Percentiles rank a stretch among this genome's conserved stretches.
Conservation (phyloP, 1,140 invertebrate genomes). For the Apocrypta bakeri region DNA sequence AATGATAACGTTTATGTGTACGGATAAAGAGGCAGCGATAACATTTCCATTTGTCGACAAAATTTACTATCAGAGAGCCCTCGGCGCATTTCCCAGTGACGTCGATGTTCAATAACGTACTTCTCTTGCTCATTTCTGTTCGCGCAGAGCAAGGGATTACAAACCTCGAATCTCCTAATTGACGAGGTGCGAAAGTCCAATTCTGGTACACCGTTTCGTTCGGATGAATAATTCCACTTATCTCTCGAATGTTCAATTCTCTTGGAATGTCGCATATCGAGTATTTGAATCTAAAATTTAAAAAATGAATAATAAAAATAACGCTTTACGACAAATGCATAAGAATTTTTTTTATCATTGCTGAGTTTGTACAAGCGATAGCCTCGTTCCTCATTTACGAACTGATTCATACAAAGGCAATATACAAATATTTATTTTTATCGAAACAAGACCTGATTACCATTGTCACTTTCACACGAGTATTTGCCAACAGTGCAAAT, state of each 20-base stretch:
- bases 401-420: too few species aligned
- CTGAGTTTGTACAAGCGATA: too few species aligned
- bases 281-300: constrained; percentile 57
- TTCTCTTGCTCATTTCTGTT: neutral
- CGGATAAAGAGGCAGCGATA: neutral
- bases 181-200: constrained; percentile 59
- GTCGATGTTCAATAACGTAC: constrained; percentile 42
- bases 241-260: constrained; percentile 54
- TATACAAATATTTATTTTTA: too few species aligned
- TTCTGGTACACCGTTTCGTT: constrained; percentile 61
- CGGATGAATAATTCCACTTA: constrained; percentile 54
- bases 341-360: too few species aligned
- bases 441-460: neutral
- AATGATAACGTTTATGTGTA: neutral
- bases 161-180: constrained; percentile 59
- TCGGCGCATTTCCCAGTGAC: constrained; percentile 55
- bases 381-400: too few species aligned
- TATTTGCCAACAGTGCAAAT: neutral
- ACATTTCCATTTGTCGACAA: neutral
- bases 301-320: too few species aligned
- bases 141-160: constrained; percentile 53
- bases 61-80: constrained; percentile 60
- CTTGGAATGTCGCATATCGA: constrained; percentile 49
- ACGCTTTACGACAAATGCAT: too few species aligned
- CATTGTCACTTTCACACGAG: neutral